phyloP scores from a whole-genome alignment of 2,888 invertebrate genomes.

The Coenonympha arcania region DNA sequence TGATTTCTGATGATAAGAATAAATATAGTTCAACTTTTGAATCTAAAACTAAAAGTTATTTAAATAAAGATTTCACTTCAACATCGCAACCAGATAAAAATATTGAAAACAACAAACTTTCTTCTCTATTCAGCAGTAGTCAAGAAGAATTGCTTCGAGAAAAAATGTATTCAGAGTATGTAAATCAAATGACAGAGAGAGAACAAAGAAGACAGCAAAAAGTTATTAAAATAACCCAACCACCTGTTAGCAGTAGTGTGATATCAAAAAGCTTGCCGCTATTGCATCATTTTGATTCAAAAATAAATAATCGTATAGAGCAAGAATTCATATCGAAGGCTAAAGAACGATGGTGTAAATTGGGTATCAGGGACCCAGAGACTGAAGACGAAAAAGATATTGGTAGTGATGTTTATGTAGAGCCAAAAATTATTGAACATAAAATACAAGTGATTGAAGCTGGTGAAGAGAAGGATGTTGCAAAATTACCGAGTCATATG shows the following conservation, averaged over 20 bases:
- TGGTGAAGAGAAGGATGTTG: slow-evolving; percentile 74
- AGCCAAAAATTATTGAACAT: slow-evolving; percentile 63
- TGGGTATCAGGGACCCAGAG: slow-evolving; percentile 79
- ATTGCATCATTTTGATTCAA: slow-evolving; percentile 51
- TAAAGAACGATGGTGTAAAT: slow-evolving; percentile 79
- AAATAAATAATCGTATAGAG: slow-evolving; percentile 75
- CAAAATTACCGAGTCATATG: slow-evolving; percentile 82
- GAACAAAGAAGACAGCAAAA: slow-evolving; percentile 85
- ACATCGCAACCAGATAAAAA: slow-evolving; percentile 28
- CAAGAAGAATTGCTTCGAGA: slow-evolving; percentile 83
- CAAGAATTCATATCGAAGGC: slow-evolving; percentile 86
- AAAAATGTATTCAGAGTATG: slow-evolving; percentile 89
- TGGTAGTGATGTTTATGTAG: slow-evolving; percentile 47
- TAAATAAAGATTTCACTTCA: slow-evolving; percentile 2
- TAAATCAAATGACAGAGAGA: slow-evolving; percentile 83
- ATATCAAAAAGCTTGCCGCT: slow-evolving; percentile 58
- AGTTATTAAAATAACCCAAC: slow-evolving; percentile 83
- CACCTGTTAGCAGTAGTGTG: slow-evolving; percentile 41
- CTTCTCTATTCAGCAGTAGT: slow-evolving; percentile 71
- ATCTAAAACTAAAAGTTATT: slow-evolving; percentile 19
- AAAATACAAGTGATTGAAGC: slow-evolving; percentile 80
- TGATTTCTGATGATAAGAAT: slow-evolving; percentile 53
- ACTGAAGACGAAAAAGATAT: slow-evolving; percentile 74
- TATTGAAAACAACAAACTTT: slow-evolving; percentile 41
- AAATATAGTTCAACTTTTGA: slow-evolving; percentile 37